Conservation (phyloP, 2,888 invertebrate species). For the Eulithis testata region DNA sequence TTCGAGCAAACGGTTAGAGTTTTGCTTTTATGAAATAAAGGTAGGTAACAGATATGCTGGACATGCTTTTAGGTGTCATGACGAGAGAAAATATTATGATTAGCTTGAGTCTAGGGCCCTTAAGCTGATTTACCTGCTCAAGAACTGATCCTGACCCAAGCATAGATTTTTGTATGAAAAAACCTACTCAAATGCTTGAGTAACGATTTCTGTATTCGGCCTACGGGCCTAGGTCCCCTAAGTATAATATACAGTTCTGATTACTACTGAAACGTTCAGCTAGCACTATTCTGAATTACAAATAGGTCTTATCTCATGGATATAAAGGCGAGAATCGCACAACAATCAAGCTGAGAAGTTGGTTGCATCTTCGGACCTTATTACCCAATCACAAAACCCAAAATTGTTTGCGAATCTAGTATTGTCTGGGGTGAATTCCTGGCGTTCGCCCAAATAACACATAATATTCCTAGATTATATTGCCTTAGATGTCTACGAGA, state of each 20-base stretch:
- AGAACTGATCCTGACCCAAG: too few species aligned
- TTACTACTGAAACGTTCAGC: constrained; percentile 14
- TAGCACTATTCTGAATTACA: background rate
- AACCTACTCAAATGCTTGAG: too few species aligned
- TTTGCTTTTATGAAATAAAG: too few species aligned
- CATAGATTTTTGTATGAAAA: too few species aligned
- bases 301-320: constrained; percentile 1
- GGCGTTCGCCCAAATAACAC: constrained; percentile 31
- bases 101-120: too few species aligned
- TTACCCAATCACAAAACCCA: constrained; percentile 22
- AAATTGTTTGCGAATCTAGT: constrained; percentile 20
- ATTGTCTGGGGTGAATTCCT: constrained; percentile 21
- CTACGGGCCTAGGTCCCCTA: constrained; percentile 9
- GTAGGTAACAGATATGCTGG: too few species aligned
- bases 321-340: constrained; percentile 7
- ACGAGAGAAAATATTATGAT: too few species aligned
- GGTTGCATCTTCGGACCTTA: constrained; percentile 15
- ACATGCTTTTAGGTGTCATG: too few species aligned
- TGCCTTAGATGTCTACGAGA: constrained; percentile 21
- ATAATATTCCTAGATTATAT: constrained; percentile 33
- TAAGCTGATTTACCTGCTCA: too few species aligned
- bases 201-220: too few species aligned
- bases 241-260: constrained; percentile 15
- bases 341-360: background rate
- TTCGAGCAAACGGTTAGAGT: too few species aligned